Evolutionary conservation across 2,888 invertebrate genomes (phyloP).

Genomic region (Dysmachus trigonus): DNA sequence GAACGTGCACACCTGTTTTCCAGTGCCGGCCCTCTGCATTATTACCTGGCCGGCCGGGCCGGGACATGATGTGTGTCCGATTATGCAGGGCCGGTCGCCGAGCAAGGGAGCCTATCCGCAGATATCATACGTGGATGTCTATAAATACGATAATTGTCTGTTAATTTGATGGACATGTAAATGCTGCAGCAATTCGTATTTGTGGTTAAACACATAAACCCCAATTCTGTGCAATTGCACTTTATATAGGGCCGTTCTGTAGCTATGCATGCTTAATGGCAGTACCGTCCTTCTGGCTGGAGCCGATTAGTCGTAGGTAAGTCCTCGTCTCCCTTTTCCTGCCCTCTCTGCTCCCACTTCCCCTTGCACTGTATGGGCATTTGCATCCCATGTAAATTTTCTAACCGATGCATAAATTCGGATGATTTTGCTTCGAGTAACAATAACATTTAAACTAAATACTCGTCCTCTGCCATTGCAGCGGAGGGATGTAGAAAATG

Average conservation of each 20-base stretch:
- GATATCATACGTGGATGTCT: constrained; percentile 44
- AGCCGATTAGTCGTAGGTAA: not conserved
- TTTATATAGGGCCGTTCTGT: not conserved
- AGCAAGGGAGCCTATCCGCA: not conserved
- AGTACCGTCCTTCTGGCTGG: not conserved
- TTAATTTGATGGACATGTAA: constrained; percentile 52
- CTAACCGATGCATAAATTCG: constrained; percentile 27
- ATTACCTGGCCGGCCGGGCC: not conserved
- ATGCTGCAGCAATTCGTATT: constrained; percentile 46
- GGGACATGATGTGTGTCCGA: not conserved
- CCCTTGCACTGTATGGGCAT: not conserved
- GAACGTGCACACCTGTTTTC: constrained; percentile 36
- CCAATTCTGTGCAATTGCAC: constrained; percentile 18
- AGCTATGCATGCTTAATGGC: constrained; percentile 30
- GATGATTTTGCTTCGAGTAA: constrained; percentile 7
- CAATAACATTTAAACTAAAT: constrained; percentile 31
- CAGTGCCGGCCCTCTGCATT: not conserved
- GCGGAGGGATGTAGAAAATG: not conserved
- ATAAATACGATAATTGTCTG: constrained; percentile 54
- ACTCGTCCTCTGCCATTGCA: not conserved
- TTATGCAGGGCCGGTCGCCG: constrained; percentile 7
- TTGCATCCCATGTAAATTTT: constrained; percentile 1
- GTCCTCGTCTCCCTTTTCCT: not conserved
- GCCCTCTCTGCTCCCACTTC: too few species aligned
- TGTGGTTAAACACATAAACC: constrained; percentile 40